Percentiles rank a stretch among this genome's conserved stretches.
These are phyloP conservation scores for Urocolius indicus DNA, from an alignment of 2,113 vertebrate genomes.

Conservation along the genomic window DNA sequence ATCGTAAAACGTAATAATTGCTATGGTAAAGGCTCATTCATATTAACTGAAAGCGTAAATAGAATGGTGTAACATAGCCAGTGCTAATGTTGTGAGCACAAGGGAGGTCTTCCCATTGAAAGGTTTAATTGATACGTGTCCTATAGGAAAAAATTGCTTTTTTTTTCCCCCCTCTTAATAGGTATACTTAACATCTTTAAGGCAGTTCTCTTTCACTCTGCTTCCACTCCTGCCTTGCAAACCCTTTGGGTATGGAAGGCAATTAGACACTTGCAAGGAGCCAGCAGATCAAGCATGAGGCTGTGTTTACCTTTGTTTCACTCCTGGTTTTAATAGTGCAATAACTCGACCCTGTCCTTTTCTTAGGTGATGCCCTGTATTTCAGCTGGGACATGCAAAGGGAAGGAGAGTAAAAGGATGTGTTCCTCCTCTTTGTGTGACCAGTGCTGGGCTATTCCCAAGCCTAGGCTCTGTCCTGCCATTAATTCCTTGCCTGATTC, in stretches of 20 bases:
- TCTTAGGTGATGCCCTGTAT: background rate
- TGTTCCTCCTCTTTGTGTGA: background rate
- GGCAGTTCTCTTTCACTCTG: slow-evolving; percentile 36
- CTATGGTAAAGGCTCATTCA: slow-evolving; percentile 66
- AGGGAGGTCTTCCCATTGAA: slow-evolving; percentile 52
- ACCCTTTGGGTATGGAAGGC: slow-evolving; percentile 51
- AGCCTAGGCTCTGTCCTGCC: background rate
- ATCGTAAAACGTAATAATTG: slow-evolving; percentile 73
- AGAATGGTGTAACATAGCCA: slow-evolving; percentile 42
- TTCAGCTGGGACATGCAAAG: background rate
- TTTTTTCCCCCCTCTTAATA: background rate
- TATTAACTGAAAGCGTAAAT: slow-evolving; percentile 70
- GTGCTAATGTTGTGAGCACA: slow-evolving; percentile 7
- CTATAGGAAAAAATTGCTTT: slow-evolving; percentile 47
- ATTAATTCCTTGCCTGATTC: background rate
- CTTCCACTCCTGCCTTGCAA: slow-evolving; percentile 47
- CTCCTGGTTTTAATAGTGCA: slow-evolving; percentile 35
- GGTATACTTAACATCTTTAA: slow-evolving; percentile 62
- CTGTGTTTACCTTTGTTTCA: slow-evolving; percentile 36
- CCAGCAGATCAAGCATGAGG: background rate
- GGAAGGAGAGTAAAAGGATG: background rate
- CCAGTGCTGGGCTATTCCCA: background rate
- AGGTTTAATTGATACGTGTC: slow-evolving; percentile 59
- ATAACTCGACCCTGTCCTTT: slow-evolving; percentile 10
- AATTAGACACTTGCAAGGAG: slow-evolving; percentile 63